A percentile compares a stretch with the other conserved stretches of the same genome.
Evolutionary conservation across 2,888 invertebrate species (phyloP).

Genomic region (Sphecodes monilicornis): DNA sequence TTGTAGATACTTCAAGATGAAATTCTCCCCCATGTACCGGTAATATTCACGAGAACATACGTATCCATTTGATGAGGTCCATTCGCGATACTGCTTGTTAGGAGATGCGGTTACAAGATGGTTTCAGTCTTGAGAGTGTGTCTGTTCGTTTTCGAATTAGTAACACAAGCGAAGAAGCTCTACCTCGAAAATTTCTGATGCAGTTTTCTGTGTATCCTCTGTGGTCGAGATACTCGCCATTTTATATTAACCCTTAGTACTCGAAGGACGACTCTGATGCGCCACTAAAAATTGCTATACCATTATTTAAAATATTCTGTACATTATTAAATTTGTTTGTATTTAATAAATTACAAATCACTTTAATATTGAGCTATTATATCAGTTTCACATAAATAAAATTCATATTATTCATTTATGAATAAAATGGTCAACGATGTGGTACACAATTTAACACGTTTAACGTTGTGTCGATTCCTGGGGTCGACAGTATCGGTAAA

Average conservation of each 20-base stretch:
- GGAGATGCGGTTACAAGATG: conserved; percentile 29
- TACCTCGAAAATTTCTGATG: not conserved
- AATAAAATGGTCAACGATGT: not conserved
- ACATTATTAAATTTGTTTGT: no score
- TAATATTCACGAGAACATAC: conserved; percentile 26
- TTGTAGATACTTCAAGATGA: conserved; percentile 52
- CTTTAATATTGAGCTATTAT: no score
- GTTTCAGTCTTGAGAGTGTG: conserved; percentile 16
- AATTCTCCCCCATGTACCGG: conserved; percentile 49
- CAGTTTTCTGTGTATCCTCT: not conserved
- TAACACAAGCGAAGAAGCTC: not conserved
- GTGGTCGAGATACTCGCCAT: not conserved
- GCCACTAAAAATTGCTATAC: no score
- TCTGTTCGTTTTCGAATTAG: conserved; percentile 54
- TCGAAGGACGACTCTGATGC: no score
- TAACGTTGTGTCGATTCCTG: no score
- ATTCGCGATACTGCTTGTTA: conserved; percentile 62
- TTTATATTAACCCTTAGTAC: no score
- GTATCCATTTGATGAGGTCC: conserved; percentile 52
- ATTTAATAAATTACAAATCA: no score
- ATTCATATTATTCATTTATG: no score
- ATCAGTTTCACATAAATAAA: no score
- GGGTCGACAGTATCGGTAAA: no score
- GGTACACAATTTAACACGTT: not conserved
- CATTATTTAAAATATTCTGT: no score